phyloP scores from a whole-genome alignment of 2,888 invertebrate genomes.

The Ophion slaviceki region DNA sequence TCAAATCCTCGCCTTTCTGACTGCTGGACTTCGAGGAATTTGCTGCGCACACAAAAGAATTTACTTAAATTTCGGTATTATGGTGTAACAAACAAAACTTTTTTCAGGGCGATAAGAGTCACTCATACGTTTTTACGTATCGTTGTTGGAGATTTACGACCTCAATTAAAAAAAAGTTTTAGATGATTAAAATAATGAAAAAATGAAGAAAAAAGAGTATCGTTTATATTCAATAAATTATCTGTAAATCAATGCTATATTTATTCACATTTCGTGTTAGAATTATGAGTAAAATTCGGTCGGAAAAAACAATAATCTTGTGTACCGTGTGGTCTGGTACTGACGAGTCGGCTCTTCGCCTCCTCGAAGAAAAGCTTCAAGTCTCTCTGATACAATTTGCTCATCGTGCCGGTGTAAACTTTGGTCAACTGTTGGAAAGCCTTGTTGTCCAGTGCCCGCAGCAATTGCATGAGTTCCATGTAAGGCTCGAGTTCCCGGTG shows the following conservation, averaged over 20 bases:
- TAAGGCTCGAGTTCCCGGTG: conserved; percentile 95
- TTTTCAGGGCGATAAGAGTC: neutral
- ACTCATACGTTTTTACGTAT: no score
- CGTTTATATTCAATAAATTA: no score
- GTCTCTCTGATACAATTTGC: conserved; percentile 95
- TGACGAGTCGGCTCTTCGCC: conserved; percentile 84
- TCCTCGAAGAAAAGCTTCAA: conserved; percentile 91
- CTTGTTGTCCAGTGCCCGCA: conserved; percentile 93
- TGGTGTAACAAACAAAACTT: neutral
- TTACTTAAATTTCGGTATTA: neutral
- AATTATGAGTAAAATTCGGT: no score
- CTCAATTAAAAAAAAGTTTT: no score
- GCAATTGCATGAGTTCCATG: conserved; percentile 96
- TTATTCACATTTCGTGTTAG: neutral
- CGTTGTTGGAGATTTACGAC: no score
- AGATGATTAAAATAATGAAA: no score
- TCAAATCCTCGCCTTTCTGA: conserved; percentile 79
- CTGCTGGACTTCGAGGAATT: conserved; percentile 77
- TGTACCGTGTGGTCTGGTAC: conserved; percentile 75
- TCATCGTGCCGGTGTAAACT: conserved; percentile 92
- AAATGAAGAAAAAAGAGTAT: no score
- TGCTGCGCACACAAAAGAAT: conserved; percentile 66
- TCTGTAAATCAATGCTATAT: neutral
- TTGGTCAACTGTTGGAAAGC: conserved; percentile 92
- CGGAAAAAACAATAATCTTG: conserved; percentile 21